Conservation (phyloP, 2,113 vertebrate genomes). For the Hippocampus zosterae region DNA sequence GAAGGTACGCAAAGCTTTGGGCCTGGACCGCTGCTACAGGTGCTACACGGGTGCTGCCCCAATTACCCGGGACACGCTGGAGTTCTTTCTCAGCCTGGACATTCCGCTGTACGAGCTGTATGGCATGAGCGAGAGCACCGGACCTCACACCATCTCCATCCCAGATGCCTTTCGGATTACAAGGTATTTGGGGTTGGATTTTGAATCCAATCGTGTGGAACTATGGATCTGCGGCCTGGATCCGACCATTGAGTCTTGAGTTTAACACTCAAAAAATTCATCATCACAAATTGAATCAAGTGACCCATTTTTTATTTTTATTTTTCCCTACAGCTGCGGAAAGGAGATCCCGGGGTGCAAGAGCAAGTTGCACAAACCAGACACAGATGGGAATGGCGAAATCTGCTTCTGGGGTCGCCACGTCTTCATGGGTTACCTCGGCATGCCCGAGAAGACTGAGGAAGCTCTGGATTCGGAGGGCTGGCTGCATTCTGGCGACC, state of each 20-base stretch:
- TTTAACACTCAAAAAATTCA: no score
- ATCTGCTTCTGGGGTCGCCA: slow-evolving; percentile 89
- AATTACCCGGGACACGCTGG: slow-evolving; percentile 81
- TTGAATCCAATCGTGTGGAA: background rate
- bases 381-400: slow-evolving; percentile 76
- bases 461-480: slow-evolving; percentile 80
- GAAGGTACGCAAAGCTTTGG: slow-evolving; percentile 80
- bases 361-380: slow-evolving; percentile 75
- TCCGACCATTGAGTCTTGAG: background rate
- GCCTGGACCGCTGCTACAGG: slow-evolving; percentile 80
- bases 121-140: slow-evolving; percentile 87
- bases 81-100: slow-evolving; percentile 93
- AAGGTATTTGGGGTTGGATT: slow-evolving; percentile 73
- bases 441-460: slow-evolving; percentile 76
- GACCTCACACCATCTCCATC: slow-evolving; percentile 79
- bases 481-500: slow-evolving; percentile 91
- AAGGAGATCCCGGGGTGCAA: slow-evolving; percentile 76
- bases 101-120: slow-evolving; percentile 84
- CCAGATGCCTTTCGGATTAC: slow-evolving; percentile 63
- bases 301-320: background rate
- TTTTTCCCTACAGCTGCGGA: slow-evolving; percentile 76
- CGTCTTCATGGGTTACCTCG: slow-evolving; percentile 93
- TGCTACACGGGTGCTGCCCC: slow-evolving; percentile 85
- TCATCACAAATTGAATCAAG: background rate
- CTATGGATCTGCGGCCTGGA: fast-evolving